Evolutionary conservation across 2,888 invertebrate genomes (phyloP).

Genomic region (Folsomia manolachei): DNA sequence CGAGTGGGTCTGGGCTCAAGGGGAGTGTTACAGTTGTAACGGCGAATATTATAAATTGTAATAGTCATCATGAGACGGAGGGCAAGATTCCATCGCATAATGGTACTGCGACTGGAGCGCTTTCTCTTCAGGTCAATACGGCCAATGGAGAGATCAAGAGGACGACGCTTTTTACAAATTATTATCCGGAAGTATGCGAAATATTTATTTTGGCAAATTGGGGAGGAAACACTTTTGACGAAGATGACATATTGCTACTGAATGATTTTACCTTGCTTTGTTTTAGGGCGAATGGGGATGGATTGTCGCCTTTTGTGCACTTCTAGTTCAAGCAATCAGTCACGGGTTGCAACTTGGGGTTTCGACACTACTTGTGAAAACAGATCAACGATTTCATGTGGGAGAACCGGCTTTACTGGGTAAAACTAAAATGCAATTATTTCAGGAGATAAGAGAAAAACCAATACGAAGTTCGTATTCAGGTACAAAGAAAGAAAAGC

Average conservation of each 20-base stretch:
- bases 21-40: conserved; percentile 1
- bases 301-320: conserved; percentile 44
- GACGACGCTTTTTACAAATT: conserved; percentile 48
- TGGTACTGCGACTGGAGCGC: conserved; percentile 40
- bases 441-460: background rate
- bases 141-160: conserved; percentile 45
- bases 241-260: background rate
- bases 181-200: conserved; percentile 43
- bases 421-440: conserved; percentile 22
- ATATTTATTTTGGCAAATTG: background rate
- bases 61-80: conserved; percentile 33
- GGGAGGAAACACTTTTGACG: too few species aligned
- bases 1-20: conserved; percentile 5
- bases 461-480: too few species aligned
- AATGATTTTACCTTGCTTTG: background rate
- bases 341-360: conserved; percentile 46
- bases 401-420: conserved; percentile 41
- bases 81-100: conserved; percentile 36
- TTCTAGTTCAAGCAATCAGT: conserved; percentile 42
- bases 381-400: conserved; percentile 36
- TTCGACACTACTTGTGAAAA: conserved; percentile 36
- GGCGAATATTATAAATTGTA: conserved; percentile 28
- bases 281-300: conserved; percentile 44
- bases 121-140: conserved; percentile 39
- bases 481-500: too few species aligned